These are phyloP conservation scores for Mus caroli DNA, from an alignment of 2,797 vertebrate genomes.

Conservation along the genomic window DNA sequence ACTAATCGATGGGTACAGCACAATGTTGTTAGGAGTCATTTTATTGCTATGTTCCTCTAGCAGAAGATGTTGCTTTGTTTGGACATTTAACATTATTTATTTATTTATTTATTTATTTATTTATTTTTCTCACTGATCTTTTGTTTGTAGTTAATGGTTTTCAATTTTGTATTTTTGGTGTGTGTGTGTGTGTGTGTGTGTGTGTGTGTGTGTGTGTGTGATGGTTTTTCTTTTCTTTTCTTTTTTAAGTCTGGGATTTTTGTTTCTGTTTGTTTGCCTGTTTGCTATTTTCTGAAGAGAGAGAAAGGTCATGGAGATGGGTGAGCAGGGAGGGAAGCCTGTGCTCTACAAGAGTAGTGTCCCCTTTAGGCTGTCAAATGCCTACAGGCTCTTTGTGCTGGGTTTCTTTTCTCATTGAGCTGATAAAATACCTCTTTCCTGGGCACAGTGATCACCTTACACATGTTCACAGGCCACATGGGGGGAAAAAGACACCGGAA, in stretches of 20 bases:
- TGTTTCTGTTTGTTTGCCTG: background rate
- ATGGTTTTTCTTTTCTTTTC: background rate
- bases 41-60: background rate
- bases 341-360: background rate
- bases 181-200: background rate
- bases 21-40: background rate
- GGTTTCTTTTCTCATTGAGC: background rate
- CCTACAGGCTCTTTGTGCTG: background rate
- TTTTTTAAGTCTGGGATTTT: background rate
- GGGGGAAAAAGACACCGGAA: background rate
- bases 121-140: background rate
- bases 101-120: no score
- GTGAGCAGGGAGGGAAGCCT: background rate
- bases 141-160: background rate
- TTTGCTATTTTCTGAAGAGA: background rate
- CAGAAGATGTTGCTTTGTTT: background rate
- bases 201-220: background rate
- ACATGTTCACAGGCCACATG: background rate
- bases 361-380: background rate
- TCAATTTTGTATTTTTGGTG: background rate
- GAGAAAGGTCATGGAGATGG: background rate
- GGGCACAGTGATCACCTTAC: background rate
- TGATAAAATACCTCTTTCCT: background rate
- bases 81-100: no score
- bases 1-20: background rate